Evolutionary conservation across 2,888 invertebrate species (phyloP), one percentile per base, ranked within the genome.

Genomic region (Rotaria magnacalcarata): DNA sequence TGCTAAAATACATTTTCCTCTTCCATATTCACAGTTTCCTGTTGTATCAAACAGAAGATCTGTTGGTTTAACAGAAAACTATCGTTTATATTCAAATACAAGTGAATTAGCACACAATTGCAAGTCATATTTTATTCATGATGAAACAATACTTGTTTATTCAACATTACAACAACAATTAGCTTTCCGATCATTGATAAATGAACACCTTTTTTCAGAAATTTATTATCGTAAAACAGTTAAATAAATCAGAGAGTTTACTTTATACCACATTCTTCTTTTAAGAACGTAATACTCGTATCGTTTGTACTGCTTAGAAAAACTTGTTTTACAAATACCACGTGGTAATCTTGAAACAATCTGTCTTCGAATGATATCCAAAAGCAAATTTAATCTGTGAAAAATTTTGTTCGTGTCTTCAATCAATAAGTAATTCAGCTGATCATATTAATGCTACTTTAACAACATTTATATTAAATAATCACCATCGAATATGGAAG

Each of bases 341-440:
- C 93, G 97, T 87, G 98, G 98, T 16, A 98, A 98, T 92, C 90
- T 98, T 67, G 98, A 99, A 92, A 94, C 94, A 16, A 94, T 97
- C 85, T 94, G 95, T 89, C 97, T 97, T 0, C 93, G 96, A n/a
- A 27, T 67, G 60, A 34, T 24, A 75, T 75, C 75, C 75, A 43
- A 75, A 75, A 75, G 75, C 75, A 43, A 75, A 75, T 75, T 24
- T 75, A 8, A 7, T 75, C 0, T 75, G 75, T 75, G 43, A 75
- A 41, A 75, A 75, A 75, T 75, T 75, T 75, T 43, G 75, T 24
- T 75, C 41, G 24, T 75, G 11, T 75, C 41, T 75, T 21, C 0
- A 24, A 24, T 75, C 75, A 21, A 24, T 6, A 10, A 19, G 7
- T 5, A 75, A 75, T 43, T 4, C 75, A 8, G 4, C 2, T 21